A percentile compares a stretch with the other conserved stretches of the same genome.
These are phyloP conservation scores for Orientallactaga sibirica DNA, from an alignment of 2,797 vertebrate genomes.

Conservation along the genomic window DNA sequence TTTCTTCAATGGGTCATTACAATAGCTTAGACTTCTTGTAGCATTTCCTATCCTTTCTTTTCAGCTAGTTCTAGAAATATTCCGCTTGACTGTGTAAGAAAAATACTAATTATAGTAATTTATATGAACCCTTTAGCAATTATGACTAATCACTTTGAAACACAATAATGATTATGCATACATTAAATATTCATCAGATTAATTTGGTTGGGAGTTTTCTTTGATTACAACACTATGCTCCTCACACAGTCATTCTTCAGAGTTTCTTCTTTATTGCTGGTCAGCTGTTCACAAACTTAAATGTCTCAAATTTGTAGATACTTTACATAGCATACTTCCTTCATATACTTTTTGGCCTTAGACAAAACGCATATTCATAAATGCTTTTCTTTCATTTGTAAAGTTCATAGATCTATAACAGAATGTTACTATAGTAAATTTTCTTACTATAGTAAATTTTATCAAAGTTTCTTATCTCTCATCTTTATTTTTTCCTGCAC, in stretches of 20 bases:
- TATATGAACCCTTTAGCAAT: constrained; percentile 67
- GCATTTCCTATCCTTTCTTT: neutral
- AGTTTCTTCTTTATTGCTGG: constrained; percentile 20
- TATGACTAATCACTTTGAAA: constrained; percentile 69
- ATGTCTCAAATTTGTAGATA: neutral
- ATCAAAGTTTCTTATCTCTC: neutral
- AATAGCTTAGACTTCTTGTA: neutral
- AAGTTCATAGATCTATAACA: neutral
- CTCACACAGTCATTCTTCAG: constrained; percentile 36
- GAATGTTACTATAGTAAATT: neutral
- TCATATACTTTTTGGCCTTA: neutral
- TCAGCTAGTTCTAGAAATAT: constrained; percentile 23
- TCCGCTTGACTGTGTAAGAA: constrained; percentile 54
- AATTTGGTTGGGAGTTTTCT: constrained; percentile 57
- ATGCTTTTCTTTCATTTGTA: neutral
- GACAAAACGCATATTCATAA: neutral
- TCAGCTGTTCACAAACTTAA: constrained; percentile 13
- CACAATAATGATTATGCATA: constrained; percentile 67
- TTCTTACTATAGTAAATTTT: neutral
- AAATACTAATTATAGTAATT: constrained; percentile 72
- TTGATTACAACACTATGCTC: constrained; percentile 56
- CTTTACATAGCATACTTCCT: neutral
- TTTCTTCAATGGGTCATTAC: neutral
- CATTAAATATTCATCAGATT: constrained; percentile 65
- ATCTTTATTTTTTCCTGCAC: neutral